Percentiles rank a stretch among this genome's conserved stretches.
Evolutionary conservation across 1,140 invertebrate genomes (phyloP).

Genomic region (honey bee (Apis mellifera)): DNA sequence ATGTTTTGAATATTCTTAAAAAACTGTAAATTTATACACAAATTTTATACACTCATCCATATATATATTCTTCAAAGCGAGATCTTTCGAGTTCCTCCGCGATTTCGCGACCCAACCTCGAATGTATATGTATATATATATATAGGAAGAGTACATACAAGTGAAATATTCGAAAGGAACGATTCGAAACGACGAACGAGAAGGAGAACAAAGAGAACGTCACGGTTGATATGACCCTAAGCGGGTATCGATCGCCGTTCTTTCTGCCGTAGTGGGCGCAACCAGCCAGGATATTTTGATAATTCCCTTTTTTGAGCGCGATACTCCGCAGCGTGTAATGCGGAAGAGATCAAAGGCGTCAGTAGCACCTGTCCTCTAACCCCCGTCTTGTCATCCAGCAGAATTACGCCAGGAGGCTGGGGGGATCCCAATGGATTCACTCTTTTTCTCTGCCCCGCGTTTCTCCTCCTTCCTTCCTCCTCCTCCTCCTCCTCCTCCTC

Average conservation of each 20-base stretch:
- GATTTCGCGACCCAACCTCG: neutral
- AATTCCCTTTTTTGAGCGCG: slow-evolving; percentile 72
- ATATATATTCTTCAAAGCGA: neutral
- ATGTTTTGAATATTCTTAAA: too few relatives aligned
- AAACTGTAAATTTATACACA: too few relatives aligned
- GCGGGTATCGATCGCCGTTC: slow-evolving; percentile 56
- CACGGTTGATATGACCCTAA: slow-evolving; percentile 53
- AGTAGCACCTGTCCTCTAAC: slow-evolving; percentile 81
- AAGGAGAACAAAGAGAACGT: slow-evolving; percentile 44
- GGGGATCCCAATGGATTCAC: slow-evolving; percentile 57
- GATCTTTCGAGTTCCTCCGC: neutral
- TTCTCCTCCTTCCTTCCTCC: neutral
- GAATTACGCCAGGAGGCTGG: slow-evolving; percentile 74
- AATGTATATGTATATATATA: too few relatives aligned
- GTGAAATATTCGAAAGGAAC: slow-evolving; percentile 35
- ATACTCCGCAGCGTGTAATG: slow-evolving; percentile 74
- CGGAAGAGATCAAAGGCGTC: slow-evolving; percentile 82
- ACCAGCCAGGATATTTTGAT: slow-evolving; percentile 72
- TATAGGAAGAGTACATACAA: neutral
- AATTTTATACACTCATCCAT: neutral
- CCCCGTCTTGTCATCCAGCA: slow-evolving; percentile 78
- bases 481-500: neutral
- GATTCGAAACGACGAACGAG: slow-evolving; percentile 35
- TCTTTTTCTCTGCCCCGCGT: slow-evolving; percentile 32
- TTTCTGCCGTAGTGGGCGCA: slow-evolving; percentile 49